Base-by-base conservation (phyloP, 1,140 invertebrate genomes). In the Nasonia longicornis region DNA sequence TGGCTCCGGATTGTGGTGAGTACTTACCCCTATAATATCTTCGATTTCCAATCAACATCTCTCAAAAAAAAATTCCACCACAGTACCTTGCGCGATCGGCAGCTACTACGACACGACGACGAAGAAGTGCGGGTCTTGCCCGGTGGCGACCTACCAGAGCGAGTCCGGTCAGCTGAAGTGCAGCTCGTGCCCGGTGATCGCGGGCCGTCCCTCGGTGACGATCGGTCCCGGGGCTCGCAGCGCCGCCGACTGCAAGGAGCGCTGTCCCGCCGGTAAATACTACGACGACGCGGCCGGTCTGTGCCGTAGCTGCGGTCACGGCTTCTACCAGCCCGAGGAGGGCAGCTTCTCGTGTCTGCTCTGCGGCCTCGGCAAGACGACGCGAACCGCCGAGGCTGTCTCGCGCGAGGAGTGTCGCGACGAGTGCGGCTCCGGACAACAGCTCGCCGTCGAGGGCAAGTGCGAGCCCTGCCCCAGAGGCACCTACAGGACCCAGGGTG, bases 41-140 rank as follows among this genome's bases (percentile, higher is more conserved):
- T 16, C 29, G 3, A 67, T 67, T 11, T 14, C 26, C 38, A 42
- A 35, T n/a, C 31, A 79, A 70, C 12, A 8, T 38, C 31, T 70
- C 52, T 4, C 14, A 48, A 6, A 48, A 48, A 48, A 48, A 48
- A 69, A 69, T 35, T 6, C 26, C 29, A 3, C 20, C 92, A 35
- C 89, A 97, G 98, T 99, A 35, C 96, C 98, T 35, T 99, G 98
- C 89, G 95, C 97, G 52, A 94, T 98, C 83, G 98, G 98, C 74
- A 97, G 96, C 3, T 98, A 93, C 91, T 97, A 96, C 87, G 94
- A 97, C 84, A 92, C 92, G 48, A 92, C 93, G 10, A 95, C 93
- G 35, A 94, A 95, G 84, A 93, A 92, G 29, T 99, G 98, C 87
- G 89, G 94, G 20, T 94, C 95, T 6, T 99, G 98, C 88, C 95